phyloP scores from a whole-genome alignment of 2,797 vertebrate species.

The Corythornis leucogaster region DNA sequence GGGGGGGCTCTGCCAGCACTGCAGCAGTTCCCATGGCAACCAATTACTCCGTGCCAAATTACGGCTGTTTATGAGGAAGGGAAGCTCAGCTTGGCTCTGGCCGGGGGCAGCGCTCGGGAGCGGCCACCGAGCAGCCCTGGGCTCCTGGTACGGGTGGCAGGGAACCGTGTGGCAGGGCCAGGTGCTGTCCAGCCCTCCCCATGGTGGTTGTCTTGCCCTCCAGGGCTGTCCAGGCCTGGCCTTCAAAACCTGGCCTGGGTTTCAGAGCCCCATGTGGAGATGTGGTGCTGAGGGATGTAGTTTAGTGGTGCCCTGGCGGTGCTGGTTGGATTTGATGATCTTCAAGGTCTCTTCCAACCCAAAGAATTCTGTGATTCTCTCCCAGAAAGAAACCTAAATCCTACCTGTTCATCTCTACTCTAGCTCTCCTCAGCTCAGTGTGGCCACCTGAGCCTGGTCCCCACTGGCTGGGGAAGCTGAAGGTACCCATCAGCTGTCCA shows the following conservation, averaged over 20 bases:
- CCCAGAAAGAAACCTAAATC: background rate
- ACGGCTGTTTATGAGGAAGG: conserved; percentile 73
- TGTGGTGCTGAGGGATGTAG: background rate
- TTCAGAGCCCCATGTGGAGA: background rate
- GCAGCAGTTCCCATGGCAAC: conserved; percentile 81
- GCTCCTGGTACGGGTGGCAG: too few species aligned
- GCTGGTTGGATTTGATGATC: too few species aligned
- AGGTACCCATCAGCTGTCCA: background rate
- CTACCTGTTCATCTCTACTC: background rate
- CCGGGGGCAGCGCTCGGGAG: background rate
- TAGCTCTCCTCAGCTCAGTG: background rate
- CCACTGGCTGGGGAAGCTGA: background rate
- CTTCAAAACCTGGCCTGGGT: too few species aligned
- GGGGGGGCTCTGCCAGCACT: conserved; percentile 76
- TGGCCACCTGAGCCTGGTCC: background rate
- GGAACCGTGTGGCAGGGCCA: too few species aligned
- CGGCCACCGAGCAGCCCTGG: background rate
- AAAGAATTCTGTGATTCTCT: background rate
- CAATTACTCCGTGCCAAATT: conserved; percentile 80
- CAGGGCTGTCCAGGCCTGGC: background rate
- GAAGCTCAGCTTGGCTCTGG: conserved; percentile 44
- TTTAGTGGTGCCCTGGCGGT: background rate
- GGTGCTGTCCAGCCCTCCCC: background rate
- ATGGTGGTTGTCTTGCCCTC: too few species aligned
- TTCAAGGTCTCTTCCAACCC: too few species aligned